These are phyloP conservation scores for Morelia viridis DNA, from an alignment of 2,797 vertebrate genomes.

Conservation along the genomic window DNA sequence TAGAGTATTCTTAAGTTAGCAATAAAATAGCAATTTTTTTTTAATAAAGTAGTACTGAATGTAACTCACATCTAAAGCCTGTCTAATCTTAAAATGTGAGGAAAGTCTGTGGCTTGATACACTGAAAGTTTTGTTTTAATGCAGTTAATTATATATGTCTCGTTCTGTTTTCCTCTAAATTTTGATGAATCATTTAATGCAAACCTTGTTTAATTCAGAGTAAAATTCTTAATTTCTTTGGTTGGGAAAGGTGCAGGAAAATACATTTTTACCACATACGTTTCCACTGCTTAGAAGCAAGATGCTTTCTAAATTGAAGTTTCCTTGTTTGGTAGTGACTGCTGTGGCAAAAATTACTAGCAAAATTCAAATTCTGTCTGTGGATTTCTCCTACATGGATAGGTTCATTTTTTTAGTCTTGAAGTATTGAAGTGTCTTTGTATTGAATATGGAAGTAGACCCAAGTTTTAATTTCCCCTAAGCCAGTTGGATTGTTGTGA, in stretches of 20 bases:
- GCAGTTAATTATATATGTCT: neutral
- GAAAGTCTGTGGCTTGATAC: neutral
- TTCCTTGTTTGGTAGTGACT: neutral
- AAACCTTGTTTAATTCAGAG: conserved; percentile 33
- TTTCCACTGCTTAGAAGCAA: neutral
- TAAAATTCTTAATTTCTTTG: neutral
- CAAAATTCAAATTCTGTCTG: neutral
- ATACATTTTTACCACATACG: neutral
- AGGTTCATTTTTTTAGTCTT: neutral
- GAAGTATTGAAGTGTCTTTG: neutral
- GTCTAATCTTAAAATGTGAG: neutral
- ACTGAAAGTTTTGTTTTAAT: neutral
- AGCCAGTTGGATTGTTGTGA: neutral
- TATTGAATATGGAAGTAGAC: neutral
- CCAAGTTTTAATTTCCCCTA: neutral
- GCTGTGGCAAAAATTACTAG: neutral
- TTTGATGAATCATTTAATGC: conserved; percentile 48
- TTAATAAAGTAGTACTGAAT: neutral
- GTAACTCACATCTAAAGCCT: neutral
- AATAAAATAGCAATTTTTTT: neutral
- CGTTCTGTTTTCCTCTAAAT: conserved; percentile 28
- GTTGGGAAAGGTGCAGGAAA: neutral
- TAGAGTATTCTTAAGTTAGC: neutral
- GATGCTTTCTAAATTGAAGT: neutral
- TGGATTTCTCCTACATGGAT: neutral